These are phyloP conservation scores for Ceriagrion tenellum DNA, from an alignment of 2,888 invertebrate species.

Conservation along the genomic window DNA sequence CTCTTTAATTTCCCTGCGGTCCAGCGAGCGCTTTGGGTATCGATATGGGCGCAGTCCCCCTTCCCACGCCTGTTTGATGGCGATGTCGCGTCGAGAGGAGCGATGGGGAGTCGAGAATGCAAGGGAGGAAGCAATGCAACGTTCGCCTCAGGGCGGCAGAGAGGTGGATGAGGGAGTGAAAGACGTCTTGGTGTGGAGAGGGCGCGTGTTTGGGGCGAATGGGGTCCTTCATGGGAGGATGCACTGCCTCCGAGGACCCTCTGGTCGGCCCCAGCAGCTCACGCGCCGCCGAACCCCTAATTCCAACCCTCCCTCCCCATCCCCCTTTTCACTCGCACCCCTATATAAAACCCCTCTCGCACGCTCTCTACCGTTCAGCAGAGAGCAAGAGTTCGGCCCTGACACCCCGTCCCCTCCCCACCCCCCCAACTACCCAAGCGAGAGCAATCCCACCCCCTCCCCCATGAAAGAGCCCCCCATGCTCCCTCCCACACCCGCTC, in stretches of 20 bases:
- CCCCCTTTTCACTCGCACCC: neutral
- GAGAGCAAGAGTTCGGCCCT: neutral
- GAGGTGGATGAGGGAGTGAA: neutral
- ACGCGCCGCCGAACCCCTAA: constrained; percentile 52
- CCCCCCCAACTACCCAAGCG: neutral
- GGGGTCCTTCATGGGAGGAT: neutral
- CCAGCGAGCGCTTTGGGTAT: too few relatives aligned
- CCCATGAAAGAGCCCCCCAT: neutral
- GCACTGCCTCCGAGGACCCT: neutral
- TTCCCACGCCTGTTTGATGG: too few relatives aligned
- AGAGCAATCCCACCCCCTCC: neutral
- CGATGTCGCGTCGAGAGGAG: too few relatives aligned
- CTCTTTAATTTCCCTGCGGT: too few relatives aligned
- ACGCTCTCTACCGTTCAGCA: too few relatives aligned
- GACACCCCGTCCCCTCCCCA: neutral
- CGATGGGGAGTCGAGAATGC: too few relatives aligned
- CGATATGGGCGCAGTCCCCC: too few relatives aligned
- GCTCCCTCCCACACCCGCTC: neutral
- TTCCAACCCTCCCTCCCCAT: constrained; percentile 22
- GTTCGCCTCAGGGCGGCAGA: too few relatives aligned
- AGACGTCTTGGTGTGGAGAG: neutral
- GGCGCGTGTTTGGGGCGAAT: neutral
- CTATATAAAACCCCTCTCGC: neutral
- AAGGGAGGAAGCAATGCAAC: too few relatives aligned
- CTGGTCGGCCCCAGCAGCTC: constrained; percentile 4